A percentile compares a stretch with the other conserved stretches of the same genome.
These are phyloP conservation scores for Herpailurus yagouaroundi DNA, from an alignment of 2,113 vertebrate species.

Conservation along the genomic window DNA sequence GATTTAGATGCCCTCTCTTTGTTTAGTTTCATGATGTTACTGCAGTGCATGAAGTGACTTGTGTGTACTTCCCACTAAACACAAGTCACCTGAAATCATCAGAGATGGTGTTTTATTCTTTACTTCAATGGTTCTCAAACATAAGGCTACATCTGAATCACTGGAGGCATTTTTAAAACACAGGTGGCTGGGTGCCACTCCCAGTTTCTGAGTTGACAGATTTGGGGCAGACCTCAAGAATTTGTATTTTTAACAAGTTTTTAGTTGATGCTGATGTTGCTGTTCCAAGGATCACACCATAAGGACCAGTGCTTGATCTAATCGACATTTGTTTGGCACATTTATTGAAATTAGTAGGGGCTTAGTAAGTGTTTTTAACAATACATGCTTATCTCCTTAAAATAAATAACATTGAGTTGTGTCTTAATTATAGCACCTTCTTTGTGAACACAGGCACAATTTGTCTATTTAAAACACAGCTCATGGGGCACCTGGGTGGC, in stretches of 20 bases:
- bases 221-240: not conserved
- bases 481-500: not conserved
- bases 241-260: not conserved
- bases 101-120: not conserved
- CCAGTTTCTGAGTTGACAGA: not conserved
- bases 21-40: not conserved
- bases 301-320: not conserved
- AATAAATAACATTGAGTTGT: not conserved
- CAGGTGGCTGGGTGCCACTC: not conserved
- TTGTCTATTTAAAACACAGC: not conserved
- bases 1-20: not conserved
- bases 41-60: accelerated
- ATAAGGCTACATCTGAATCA: not conserved
- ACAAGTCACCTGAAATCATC: not conserved
- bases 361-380: not conserved
- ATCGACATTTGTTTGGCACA: not conserved
- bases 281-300: not conserved
- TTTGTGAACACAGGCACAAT: not conserved
- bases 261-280: too few species aligned
- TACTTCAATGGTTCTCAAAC: not conserved
- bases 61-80: not conserved
- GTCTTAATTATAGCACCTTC: not conserved
- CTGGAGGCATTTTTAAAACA: not conserved
- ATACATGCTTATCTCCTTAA: not conserved
- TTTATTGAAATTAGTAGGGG: not conserved